Evolutionary conservation across 1,140 invertebrate species (phyloP), one percentile per base, ranked within the genome.

Genomic region (Atopsyche davidsoni): DNA sequence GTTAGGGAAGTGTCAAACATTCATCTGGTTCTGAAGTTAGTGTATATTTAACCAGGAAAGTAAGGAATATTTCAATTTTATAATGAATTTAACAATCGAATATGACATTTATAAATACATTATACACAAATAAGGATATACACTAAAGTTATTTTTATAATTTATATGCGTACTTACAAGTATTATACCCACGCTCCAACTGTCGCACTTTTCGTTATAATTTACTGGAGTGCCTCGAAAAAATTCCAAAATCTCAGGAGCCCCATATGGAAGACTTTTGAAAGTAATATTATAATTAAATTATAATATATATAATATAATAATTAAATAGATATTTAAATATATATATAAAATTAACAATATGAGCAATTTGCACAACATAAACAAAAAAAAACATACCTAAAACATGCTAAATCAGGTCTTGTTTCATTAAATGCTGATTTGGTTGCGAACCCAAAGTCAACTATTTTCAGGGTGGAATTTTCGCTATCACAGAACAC

Each of bases 101-200:
- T 28, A 7, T 28, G 6, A 28, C 24, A 28, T 6, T 28, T 7
- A 28, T 28, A n/a, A 7, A 7, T 28, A 28, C 28, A 16, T 44
- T 19, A 4, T 11, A 19, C 10, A 42, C 31, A 28, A 32, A 49
- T 18, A 38, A 11, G 24, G n/a, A n/a, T n/a, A n/a, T n/a, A n/a
- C n/a, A n/a, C n/a, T n/a, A n/a, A n/a, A n/a, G n/a, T n/a, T n/a
- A n/a, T n/a, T n/a, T n/a, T n/a, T n/a, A n/a, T n/a, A n/a, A n/a
- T n/a, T n/a, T n/a, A n/a, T n/a, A n/a, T n/a, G 6, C 17, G 42
- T 35, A 69, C 69, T 64, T 21, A 73, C 69, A 19, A 93, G 68
- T 57, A 94, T 89, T 3, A 92, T 89, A 0, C 92, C 92, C 0
- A 95, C 69, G 66, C 89, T 92, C 92, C 92, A 96, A 19, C 95